A percentile compares a stretch with the other conserved stretches of the same genome.
These are phyloP conservation scores for Melinaea menophilus DNA, from an alignment of 2,888 invertebrate genomes.

Conservation along the genomic window DNA sequence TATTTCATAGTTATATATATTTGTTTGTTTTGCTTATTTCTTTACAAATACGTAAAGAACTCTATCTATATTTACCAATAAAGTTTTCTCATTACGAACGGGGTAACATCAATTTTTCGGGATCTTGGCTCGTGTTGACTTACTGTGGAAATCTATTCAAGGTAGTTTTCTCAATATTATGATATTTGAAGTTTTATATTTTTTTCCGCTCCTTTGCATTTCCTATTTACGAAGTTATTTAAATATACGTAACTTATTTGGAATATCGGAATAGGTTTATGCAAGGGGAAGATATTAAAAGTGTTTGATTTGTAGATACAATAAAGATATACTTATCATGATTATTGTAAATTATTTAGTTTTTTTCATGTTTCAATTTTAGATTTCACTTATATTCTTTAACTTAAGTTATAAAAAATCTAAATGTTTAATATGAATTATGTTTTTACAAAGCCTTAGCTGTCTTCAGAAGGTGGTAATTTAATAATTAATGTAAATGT, in stretches of 20 bases:
- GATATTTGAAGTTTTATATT: constrained; percentile 22
- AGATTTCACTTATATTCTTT: too few relatives aligned
- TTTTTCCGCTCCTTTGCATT: constrained; percentile 11
- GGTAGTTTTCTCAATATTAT: constrained; percentile 23
- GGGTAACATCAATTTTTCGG: constrained; percentile 35
- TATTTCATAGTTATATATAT: too few relatives aligned
- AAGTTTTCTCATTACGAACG: constrained; percentile 48
- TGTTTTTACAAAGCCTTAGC: too few relatives aligned
- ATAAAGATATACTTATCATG: not conserved
- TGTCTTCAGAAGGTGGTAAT: too few relatives aligned
- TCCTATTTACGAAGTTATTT: constrained; percentile 23
- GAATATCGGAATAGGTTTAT: constrained; percentile 8
- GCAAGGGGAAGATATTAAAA: not conserved
- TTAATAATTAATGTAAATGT: too few relatives aligned
- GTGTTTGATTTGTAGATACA: constrained; percentile 1
- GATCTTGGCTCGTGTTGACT: constrained; percentile 34
- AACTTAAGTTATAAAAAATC: too few relatives aligned
- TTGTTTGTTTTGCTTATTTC: constrained; percentile 33
- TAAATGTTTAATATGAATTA: too few relatives aligned
- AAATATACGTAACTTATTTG: constrained; percentile 16
- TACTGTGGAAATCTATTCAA: constrained; percentile 33
- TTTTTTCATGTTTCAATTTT: too few relatives aligned
- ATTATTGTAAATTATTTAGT: too few relatives aligned
- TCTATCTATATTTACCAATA: constrained; percentile 36
- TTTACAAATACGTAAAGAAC: constrained; percentile 35